Evolutionary conservation across 2,113 vertebrate genomes (phyloP), one percentile per base, ranked within the genome.

Genomic region (Podarcis raffonei): DNA sequence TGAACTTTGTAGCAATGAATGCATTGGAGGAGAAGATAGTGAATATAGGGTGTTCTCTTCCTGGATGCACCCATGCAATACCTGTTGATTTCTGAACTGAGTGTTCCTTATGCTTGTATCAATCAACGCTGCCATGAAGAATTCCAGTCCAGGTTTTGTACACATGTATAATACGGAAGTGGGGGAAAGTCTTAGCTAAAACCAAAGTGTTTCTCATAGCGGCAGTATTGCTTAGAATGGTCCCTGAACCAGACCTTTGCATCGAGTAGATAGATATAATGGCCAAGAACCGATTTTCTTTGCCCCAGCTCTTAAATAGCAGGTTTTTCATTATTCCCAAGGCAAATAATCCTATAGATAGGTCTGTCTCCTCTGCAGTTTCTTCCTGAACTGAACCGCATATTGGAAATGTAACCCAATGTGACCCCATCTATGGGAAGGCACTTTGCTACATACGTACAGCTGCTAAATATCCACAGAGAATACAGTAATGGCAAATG

Each of bases 231-330:
- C 48, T 87, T 89, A 77, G 13, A 74, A 87, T 89, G 88, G 92
- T 82, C 92, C 39, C 87, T 86, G 88, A 93, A 81, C 57, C 84
- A 90, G 75, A 89, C 15, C 23, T 78, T 87, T 86, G 62, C 39
- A 77, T 84, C 93, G 82, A 90, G 89, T 90, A 93, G 78, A 91
- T 1, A 32, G 86, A 92, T 85, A 83, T 90, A 88, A 86, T 91
- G 65, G 85, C 3, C 16, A 84, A 76, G 80, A 83, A 83, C 74
- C 83, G 89, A 87, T 90, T 88, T 72, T 78, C 42, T 84, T 23
- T 90, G 80, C 87, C 66, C 89, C 78, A 80, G 5, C 68, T 92
- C 91, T 74, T 81, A 91, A 84, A 86, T 88, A 79, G 39, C 35
- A 39, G 80, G 57, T 69, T 77, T 91, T 90, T 86, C 84, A 76